Evolutionary conservation across 2,113 vertebrate genomes (phyloP).

Genomic region (Xenus cinereus): DNA sequence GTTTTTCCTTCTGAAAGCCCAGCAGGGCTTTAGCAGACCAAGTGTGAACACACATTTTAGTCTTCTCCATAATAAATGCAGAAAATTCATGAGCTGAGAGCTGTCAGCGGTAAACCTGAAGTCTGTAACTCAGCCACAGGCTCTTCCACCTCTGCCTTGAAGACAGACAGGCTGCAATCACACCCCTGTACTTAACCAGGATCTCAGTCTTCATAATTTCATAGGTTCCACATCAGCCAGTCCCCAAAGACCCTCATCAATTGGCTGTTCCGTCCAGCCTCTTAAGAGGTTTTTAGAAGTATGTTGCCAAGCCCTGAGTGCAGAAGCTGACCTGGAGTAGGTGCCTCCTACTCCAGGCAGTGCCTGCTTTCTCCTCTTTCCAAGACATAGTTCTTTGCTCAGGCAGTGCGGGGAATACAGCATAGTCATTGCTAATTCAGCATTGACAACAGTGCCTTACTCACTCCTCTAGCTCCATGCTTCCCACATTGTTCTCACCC

Average conservation of each 20-base stretch:
- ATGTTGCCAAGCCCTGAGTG: not conserved
- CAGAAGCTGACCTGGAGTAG: not conserved
- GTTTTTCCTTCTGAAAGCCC: conserved; percentile 16
- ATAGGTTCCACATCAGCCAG: not conserved
- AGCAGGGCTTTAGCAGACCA: not conserved
- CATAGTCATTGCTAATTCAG: not conserved
- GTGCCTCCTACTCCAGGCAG: not conserved
- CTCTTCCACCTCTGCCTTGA: not conserved
- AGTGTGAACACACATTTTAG: conserved; percentile 19
- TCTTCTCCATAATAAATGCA: conserved; percentile 1
- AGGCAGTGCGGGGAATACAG: not conserved
- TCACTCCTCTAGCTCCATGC: not conserved
- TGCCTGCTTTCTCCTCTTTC: not conserved
- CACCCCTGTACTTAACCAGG: not conserved
- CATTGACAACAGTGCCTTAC: not conserved
- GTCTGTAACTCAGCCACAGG: not conserved
- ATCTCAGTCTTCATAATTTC: not conserved
- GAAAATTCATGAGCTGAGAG: conserved; percentile 21
- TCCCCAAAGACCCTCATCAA: not conserved
- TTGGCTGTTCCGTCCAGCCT: not conserved
- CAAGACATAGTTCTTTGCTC: not conserved
- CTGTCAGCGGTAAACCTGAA: not conserved
- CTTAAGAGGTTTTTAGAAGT: not conserved
- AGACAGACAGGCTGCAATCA: not conserved
- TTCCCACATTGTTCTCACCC: not conserved